Base-by-base conservation (phyloP, 1,140 invertebrate genomes). In the Yoshiicerus persimilis region DNA sequence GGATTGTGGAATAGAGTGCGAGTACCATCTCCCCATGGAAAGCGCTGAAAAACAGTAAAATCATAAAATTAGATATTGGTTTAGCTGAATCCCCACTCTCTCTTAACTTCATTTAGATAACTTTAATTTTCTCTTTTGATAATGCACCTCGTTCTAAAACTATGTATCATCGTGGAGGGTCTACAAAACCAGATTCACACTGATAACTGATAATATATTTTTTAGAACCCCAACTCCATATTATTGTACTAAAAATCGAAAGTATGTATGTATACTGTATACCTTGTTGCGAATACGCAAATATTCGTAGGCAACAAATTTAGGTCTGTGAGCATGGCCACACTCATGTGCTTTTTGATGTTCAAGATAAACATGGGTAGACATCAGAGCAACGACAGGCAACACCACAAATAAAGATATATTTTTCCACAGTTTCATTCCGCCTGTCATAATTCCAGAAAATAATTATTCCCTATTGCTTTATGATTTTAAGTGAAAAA, bases 11-110 rank as follows among this genome's bases (percentile, higher is more conserved):
- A 97, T 56, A 98, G 92, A 27, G 94, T 94, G 87, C 96, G 95
- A 91, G 96, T 95, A 86, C 97, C 97, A 93, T 98, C 97, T 89
- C 97, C 96, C 97, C 97, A 98, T 88, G 97, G 97, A 93, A 97
- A 98, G 92, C 93, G 92, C 94, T 96, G n/a, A n/a, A n/a, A n/a
- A n/a, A n/a, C n/a, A n/a, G n/a, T n/a, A n/a, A n/a, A n/a, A n/a
- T n/a, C n/a, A n/a, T n/a, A n/a, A n/a, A n/a, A n/a, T n/a, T n/a
- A n/a, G n/a, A n/a, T n/a, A n/a, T n/a, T n/a, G n/a, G n/a, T n/a
- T n/a, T n/a, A n/a, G n/a, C n/a, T n/a, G n/a, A n/a, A n/a, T n/a
- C n/a, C n/a, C n/a, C n/a, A n/a, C n/a, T n/a, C n/a, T n/a, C n/a
- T n/a, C n/a, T n/a, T n/a, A n/a, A n/a, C n/a, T n/a, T n/a, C n/a